Base-by-base conservation (phyloP, 1,140 invertebrate genomes). In the Tetragonula clypearis region DNA sequence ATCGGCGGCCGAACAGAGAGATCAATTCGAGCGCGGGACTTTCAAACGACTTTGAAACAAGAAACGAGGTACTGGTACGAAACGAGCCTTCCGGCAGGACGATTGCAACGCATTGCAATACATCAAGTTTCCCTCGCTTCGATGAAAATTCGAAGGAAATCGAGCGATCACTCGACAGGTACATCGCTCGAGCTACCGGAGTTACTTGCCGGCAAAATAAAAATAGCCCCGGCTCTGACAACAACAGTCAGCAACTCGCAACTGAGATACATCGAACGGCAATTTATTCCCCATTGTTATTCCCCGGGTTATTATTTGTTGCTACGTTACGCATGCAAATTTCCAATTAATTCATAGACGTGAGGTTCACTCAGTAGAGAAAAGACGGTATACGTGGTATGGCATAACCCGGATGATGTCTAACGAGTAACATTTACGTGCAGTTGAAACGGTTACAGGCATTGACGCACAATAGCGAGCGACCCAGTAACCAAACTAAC, bases 401-500 rank as follows among this genome's bases (percentile, higher is more conserved):
- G 14, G 56, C 30, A 41, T 55, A 53, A 74, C 41, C 71, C 56
- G 19, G 35, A 55, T 17, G n/a, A 65, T 35, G 65, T 9, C 30
- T 26, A 60, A 23, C 65, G 74, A 66, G 76, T 79, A 84, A 80
- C 78, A 81, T 85, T 65, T 65, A 74, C 71, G 53, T 58, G 19
- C 58, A 53, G 78, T 75, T 79, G 79, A 85, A 80, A 80, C 71
- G 84, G 71, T 79, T 80, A 55, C 79, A 30, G 62, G 78, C 79
- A 62, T 85, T 80, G 62, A 74, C 78, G 84, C 79, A 81, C 66
- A 80, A 80, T 85, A 85, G 69, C 84, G 62, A 68, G 78, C 84
- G 84, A 85, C 84, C 84, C 79, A 85, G 71, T 81, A 85, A 85
- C 79, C 78, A 69, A 85, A 85, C 84, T 81, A 85, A 85, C 84